A percentile compares a stretch with the other conserved stretches of the same genome.
These are phyloP conservation scores for Dioctria linearis DNA, from an alignment of 2,888 invertebrate species.

Conservation along the genomic window DNA sequence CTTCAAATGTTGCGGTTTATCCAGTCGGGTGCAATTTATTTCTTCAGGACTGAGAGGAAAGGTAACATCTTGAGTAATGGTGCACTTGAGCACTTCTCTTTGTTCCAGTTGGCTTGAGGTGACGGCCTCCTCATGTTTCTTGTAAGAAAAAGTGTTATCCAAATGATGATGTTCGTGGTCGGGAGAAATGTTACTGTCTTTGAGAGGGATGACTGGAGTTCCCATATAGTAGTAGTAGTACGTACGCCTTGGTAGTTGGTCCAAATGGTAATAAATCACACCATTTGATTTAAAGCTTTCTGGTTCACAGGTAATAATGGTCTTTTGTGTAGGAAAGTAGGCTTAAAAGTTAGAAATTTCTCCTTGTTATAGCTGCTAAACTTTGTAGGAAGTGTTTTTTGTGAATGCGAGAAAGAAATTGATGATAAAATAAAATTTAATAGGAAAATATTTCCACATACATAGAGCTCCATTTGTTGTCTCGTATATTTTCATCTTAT, in stretches of 20 bases:
- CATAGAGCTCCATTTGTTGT: no score
- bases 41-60: slow-evolving; percentile 28
- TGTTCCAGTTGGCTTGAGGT: slow-evolving; percentile 17
- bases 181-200: slow-evolving; percentile 11
- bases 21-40: slow-evolving; percentile 52
- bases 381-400: no score
- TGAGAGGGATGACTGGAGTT: not conserved
- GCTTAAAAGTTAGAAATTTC: no score
- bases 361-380: no score
- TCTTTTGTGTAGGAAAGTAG: no score
- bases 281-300: slow-evolving; percentile 8
- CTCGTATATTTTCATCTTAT: no score
- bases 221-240: not conserved
- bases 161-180: no score
- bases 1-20: slow-evolving; percentile 55
- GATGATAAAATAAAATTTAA: no score
- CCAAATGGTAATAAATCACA: not conserved
- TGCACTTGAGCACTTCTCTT: slow-evolving; percentile 45
- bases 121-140: not conserved
- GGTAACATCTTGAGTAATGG: slow-evolving; percentile 54
- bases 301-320: no score
- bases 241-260: not conserved
- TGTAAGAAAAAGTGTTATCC: slow-evolving; percentile 26
- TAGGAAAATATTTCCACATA: no score
- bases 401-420: no score